Evolutionary conservation across 2,113 vertebrate species (phyloP).

Genomic region (Nettapus auritus): DNA sequence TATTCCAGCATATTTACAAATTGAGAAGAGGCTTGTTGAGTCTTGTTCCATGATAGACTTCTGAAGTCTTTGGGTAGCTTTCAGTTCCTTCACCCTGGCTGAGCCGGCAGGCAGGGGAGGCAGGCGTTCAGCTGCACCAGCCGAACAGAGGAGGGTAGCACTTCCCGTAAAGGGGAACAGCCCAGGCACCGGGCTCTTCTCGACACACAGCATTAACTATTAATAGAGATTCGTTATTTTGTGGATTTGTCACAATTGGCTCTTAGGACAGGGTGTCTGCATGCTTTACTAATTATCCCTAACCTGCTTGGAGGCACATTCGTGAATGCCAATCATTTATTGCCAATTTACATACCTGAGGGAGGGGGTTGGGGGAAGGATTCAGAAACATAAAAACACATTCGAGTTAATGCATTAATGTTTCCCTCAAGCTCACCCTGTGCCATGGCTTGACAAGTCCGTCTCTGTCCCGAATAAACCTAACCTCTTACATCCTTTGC

Average conservation of each 20-base stretch:
- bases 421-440: slow-evolving; percentile 54
- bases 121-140: slow-evolving; percentile 39
- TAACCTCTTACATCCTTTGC: slow-evolving; percentile 45
- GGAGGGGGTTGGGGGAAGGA: neutral
- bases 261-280: slow-evolving; percentile 69
- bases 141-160: neutral
- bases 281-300: slow-evolving; percentile 75
- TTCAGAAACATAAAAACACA: slow-evolving; percentile 34
- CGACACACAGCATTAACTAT: slow-evolving; percentile 70
- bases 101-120: neutral
- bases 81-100: slow-evolving; percentile 66
- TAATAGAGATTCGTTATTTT: slow-evolving; percentile 73
- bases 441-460: slow-evolving; percentile 37
- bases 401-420: slow-evolving; percentile 34
- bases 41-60: slow-evolving; percentile 67
- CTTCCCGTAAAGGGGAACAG: slow-evolving; percentile 22
- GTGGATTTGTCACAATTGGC: slow-evolving; percentile 70
- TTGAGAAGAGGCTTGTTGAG: slow-evolving; percentile 68
- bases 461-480: slow-evolving; percentile 64
- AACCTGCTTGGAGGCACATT: slow-evolving; percentile 73
- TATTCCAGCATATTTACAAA: slow-evolving; percentile 71
- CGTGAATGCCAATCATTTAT: slow-evolving; percentile 74
- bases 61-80: slow-evolving; percentile 55
- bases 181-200: neutral
- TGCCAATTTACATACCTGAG: slow-evolving; percentile 63